Evolutionary conservation across 2,888 invertebrate species (phyloP), one percentile per base, ranked within the genome.

Genomic region (Morinoia aosen): DNA sequence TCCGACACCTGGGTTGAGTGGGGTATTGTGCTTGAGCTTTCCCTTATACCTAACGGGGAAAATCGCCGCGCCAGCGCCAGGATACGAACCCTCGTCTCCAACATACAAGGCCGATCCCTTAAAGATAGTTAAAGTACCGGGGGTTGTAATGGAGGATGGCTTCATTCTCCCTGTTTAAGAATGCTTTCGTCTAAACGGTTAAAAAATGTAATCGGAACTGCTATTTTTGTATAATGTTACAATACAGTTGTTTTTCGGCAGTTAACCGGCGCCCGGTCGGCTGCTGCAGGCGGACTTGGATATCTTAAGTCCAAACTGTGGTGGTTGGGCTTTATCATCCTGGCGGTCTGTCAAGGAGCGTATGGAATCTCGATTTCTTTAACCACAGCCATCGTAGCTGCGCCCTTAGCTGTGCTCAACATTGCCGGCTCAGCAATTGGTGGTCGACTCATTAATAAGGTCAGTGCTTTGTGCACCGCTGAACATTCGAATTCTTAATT

Each of bases 211-310:
- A 76, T 76, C 33, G 25, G 10, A 33, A 76, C 76, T 76, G 25
- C 33, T 33, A 25, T 33, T 61, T 10, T 76, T 76, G 3, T 33
- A 12, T 76, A 12, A 8, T 76, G 25, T 76, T 76, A 25, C 33
- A 33, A 76, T 33, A 10, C 25, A 5, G 61, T 2, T 64, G 88
- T 33, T 88, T 88, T 88, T 96, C 97, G 97, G 98, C 96, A 97
- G 99, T 99, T 91, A 16, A 88, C 57, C 58, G 96, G 96, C 3
- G 96, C 95, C 16, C 96, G 95, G n/a, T 91, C 90, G 48, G 90
- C 90, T 14, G 90, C 25, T 2, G 90, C 11, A 10, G 90, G 90
- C 39, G 90, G 90, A 11, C 90, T 90, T 16, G 90, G 90, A 12
- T 90, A 90, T 39, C 90, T 90, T 4, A 90, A 90, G 40, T 90